phyloP scores from a whole-genome alignment of 2,797 vertebrate genomes.

The Cyprinodon diabolis region DNA sequence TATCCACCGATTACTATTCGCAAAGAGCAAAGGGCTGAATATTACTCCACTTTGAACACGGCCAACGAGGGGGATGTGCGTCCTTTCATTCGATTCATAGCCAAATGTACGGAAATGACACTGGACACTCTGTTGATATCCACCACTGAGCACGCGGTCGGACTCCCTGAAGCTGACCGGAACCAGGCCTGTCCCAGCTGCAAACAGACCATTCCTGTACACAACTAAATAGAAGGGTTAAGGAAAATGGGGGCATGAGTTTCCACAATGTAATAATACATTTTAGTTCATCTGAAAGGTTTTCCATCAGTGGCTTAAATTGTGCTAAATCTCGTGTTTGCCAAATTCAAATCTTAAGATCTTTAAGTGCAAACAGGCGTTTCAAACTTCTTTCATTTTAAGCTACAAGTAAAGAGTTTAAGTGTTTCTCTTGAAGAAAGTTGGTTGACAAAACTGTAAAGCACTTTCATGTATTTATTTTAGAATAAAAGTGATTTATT shows the following conservation, averaged over 20 bases:
- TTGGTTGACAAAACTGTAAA: conserved; percentile 42
- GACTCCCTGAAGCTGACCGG: conserved; percentile 85
- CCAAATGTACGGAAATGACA: conserved; percentile 93
- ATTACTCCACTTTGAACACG: conserved; percentile 88
- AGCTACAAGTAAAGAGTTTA: conserved; percentile 12
- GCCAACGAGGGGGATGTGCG: conserved; percentile 96
- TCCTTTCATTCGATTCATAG: conserved; percentile 97
- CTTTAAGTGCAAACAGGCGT: conserved; percentile 5
- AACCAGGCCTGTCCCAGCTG: conserved; percentile 76
- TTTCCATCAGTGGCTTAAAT: neutral
- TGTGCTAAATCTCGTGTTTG: conserved; percentile 1
- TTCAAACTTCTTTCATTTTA: neutral
- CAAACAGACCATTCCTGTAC: conserved; percentile 88
- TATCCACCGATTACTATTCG: conserved; percentile 95
- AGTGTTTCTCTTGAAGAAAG: conserved; percentile 24
- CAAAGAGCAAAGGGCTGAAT: conserved; percentile 94
- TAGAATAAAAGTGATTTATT: conserved; percentile 58
- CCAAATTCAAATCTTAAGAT: neutral
- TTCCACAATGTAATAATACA: conserved; percentile 4
- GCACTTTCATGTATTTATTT: conserved; percentile 78
- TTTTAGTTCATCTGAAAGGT: neutral
- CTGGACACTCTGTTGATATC: conserved; percentile 94
- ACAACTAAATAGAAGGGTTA: conserved; percentile 75
- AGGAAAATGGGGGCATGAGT: conserved; percentile 8
- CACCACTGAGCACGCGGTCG: conserved; percentile 90